phyloP scores from a whole-genome alignment of 2,888 invertebrate species.

The Galerucella calmariensis region DNA sequence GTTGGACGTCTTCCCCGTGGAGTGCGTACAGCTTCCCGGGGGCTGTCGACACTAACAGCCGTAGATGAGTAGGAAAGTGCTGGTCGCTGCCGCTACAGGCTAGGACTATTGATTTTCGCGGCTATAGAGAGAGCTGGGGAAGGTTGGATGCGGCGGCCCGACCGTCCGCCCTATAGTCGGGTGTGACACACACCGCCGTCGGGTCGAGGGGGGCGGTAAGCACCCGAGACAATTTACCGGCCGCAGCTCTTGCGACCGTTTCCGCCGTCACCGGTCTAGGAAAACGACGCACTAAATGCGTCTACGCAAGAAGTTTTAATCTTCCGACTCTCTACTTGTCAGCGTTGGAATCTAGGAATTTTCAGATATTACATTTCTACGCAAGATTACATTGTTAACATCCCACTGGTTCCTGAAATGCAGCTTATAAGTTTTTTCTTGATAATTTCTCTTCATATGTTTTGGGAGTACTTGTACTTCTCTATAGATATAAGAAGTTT shows the following conservation, averaged over 20 bases:
- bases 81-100: conserved; percentile 38
- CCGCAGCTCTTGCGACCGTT: conserved; percentile 30
- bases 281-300: conserved; percentile 33
- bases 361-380: not conserved
- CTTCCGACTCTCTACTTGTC: not conserved
- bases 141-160: conserved; percentile 33
- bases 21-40: conserved; percentile 37
- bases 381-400: too few species aligned
- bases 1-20: conserved; percentile 29
- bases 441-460: too few species aligned
- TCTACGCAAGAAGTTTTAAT: conserved; percentile 8
- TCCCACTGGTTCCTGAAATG: too few species aligned
- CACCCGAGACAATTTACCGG: conserved; percentile 34
- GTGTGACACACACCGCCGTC: conserved; percentile 39
- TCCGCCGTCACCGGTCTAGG: conserved; percentile 21
- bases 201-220: conserved; percentile 34
- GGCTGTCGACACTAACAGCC: conserved; percentile 30
- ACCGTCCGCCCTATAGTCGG: conserved; percentile 26
- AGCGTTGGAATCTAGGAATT: not conserved
- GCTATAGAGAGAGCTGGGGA: conserved; percentile 34
- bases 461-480: too few species aligned
- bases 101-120: conserved; percentile 43
- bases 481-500: too few species aligned
- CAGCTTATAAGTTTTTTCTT: too few species aligned
- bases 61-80: conserved; percentile 35